Base-by-base conservation (phyloP, 1,140 invertebrate species). In the Drosophila saltans region DNA sequence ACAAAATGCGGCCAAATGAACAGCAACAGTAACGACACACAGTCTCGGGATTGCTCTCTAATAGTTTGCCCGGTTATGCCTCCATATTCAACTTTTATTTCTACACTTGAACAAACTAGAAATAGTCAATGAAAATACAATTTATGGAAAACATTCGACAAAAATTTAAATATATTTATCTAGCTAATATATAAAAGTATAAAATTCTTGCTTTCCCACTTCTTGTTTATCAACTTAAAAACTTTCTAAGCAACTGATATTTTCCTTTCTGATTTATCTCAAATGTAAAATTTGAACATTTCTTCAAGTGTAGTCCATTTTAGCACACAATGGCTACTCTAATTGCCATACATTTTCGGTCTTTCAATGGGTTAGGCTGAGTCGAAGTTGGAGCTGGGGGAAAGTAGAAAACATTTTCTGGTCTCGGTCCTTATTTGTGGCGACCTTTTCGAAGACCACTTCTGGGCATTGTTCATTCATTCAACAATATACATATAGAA, bases 281-380 rank as follows among this genome's bases (percentile, higher is more conserved):
- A 30, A 30, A 30, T 30, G 28, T 30, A 33, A 33, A 5, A 1
- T 30, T 2, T 0, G 11, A 26, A 7, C 1, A n/a, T 24, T 2
- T 58, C 63, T 67, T 48, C n/a, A 43, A 45, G 68, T 78, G 75
- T 24, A 26, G 45, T 26, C 33, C 56, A 61, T 59, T 56, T 63
- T 65, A 56, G 26, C 63, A 70, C 60, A 88, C 84, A 88, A 88
- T 88, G 70, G 84, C 59, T 58, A 75, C 84, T 80, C 84, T 88
- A 88, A 88, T 88, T 88, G 84, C 84, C 84, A 89, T 89, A 88
- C 84, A 88, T 88, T 88, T 88, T 88, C 80, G 84, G 84, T 71
- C 81, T 86, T 86, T 88, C 76, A 88, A 83, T 88, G 83, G 80
- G 62, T 89, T 83, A 89, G 80, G 77, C 82, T 69, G 26, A 59